Base-by-base conservation (phyloP, 1,140 invertebrate genomes). In the Bombus polaris region DNA sequence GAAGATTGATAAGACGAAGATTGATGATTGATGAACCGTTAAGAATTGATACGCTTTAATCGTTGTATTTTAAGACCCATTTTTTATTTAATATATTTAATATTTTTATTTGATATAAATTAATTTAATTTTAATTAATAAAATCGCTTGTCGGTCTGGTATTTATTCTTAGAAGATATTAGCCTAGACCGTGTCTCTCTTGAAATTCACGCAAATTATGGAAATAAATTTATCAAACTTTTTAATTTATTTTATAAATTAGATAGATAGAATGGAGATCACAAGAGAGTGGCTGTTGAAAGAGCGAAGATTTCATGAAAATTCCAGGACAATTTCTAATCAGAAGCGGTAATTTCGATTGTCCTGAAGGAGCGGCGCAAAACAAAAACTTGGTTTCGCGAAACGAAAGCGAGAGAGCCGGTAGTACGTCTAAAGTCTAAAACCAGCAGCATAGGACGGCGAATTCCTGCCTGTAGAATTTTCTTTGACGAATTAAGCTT, bases 401-500 rank as follows among this genome's bases (percentile, higher is more conserved):
- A 62, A 44, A 3, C 32, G 66, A 37, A 37, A 8, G 9, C 6
- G 39, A 57, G 35, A 83, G 62, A 82, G 39, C 25, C n/a, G 15
- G 35, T 2, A 1, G 79, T 15, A 6, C 47, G 73, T 53, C 35
- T 42, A 57, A 72, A 39, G 32, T 62, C 59, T n/a, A 18, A 53
- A 53, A 53, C 18, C 53, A n/a, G 12, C 22, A 37, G 70, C 53
- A 28, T 28, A 39, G 37, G n/a, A 70, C 10, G 68, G 47, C 37
- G 84, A 89, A 89, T 89, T 89, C 81, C 77, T 71, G 47, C 42
- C n/a, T 44, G 28, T 71, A 62, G 77, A 88, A 90, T 88, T 91
- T 91, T 84, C 89, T 88, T 91, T 80, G 81, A 83, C 87, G 89
- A 90, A 88, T 87, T 83, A 86, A 85, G 79, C 59, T 71, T 71